Conservation (phyloP, 2,797 vertebrate genomes). For the Diplodus sargus region DNA sequence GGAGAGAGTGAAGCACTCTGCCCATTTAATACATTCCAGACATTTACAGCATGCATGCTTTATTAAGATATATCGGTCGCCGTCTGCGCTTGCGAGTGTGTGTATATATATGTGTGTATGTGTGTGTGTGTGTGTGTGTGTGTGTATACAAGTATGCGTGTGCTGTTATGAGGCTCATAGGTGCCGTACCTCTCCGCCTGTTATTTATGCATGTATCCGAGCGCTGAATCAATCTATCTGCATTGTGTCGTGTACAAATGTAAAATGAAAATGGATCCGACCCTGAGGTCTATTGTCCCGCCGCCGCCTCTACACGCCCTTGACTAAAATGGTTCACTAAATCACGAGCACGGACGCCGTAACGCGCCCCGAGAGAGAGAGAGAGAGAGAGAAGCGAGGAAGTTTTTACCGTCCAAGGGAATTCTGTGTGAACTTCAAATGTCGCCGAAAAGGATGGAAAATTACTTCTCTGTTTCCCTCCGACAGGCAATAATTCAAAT, state of each 20-base stretch:
- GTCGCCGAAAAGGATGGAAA: neutral
- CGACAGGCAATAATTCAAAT: neutral
- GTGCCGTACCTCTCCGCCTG: constrained; percentile 35
- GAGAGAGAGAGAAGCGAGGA: neutral
- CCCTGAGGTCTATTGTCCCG: constrained; percentile 62
- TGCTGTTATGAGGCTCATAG: constrained; percentile 34
- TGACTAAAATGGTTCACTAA: constrained; percentile 61
- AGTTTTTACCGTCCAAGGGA: neutral
- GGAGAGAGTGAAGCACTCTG: constrained; percentile 48
- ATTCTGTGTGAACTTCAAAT: neutral
- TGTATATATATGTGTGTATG: neutral
- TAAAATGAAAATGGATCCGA: constrained; percentile 74
- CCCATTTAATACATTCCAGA: constrained; percentile 58
- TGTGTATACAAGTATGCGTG: neutral
- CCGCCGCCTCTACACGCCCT: constrained; percentile 47
- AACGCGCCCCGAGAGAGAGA: neutral
- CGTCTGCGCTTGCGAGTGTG: constrained; percentile 3
- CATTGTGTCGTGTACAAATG: constrained; percentile 55
- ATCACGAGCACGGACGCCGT: constrained; percentile 45
- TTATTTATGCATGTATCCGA: constrained; percentile 65
- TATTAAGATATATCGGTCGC: constrained; percentile 70
- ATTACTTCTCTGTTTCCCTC: neutral
- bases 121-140: constrained; percentile 1
- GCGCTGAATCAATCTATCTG: constrained; percentile 68
- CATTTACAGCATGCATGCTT: constrained; percentile 63